Conservation (phyloP, 2,797 vertebrate genomes). For the Psittacula echo region DNA sequence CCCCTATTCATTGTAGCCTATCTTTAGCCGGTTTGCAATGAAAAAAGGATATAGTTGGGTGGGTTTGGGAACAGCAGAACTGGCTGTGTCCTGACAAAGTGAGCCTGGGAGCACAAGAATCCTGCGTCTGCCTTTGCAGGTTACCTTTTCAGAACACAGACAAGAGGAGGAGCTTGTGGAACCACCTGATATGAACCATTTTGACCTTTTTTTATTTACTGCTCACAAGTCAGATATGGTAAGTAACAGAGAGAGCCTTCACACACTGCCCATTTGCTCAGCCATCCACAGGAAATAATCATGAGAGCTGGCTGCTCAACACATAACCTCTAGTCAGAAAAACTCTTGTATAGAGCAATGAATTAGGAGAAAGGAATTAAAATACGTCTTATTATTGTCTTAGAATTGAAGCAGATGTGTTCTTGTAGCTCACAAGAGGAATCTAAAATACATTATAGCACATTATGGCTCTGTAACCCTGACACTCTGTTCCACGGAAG, state of each 20-base stretch:
- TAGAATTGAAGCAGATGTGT: constrained; percentile 39
- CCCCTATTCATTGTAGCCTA: neutral
- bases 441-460: neutral
- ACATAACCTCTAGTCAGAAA: neutral
- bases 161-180: neutral
- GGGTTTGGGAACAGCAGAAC: neutral
- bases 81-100: neutral
- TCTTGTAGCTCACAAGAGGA: constrained; percentile 20
- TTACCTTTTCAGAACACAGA: neutral
- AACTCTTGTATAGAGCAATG: neutral
- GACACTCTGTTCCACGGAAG: neutral
- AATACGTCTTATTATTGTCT: neutral
- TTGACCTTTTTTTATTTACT: neutral
- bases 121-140: neutral
- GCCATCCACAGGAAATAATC: neutral
- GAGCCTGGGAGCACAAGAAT: neutral
- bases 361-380: neutral
- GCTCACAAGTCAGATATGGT: neutral
- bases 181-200: neutral
- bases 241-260: neutral
- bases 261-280: neutral
- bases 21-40: neutral
- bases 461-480: neutral
- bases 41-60: neutral
- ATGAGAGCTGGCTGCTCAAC: neutral